Percentiles rank a stretch among this genome's conserved stretches.
Evolutionary conservation across 23 tunicate genomes (phyloP).

Genomic region (Clavelina lepadiformis): DNA sequence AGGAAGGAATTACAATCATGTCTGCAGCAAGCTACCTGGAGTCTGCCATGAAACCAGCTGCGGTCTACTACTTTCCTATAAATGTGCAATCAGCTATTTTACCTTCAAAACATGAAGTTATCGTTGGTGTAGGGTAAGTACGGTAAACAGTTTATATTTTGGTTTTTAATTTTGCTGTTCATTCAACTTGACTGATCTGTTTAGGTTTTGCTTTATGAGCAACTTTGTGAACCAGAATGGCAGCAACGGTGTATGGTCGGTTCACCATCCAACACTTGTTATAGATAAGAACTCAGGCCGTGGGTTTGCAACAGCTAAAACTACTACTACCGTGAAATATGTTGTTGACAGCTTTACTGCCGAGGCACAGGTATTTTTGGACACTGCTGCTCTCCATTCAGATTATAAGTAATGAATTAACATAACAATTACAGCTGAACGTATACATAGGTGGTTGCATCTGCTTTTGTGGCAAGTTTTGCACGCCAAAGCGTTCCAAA

Average conservation of each 20-base stretch:
- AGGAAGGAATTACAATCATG: slow-evolving; percentile 43
- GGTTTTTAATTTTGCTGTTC: not conserved
- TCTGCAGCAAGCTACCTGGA: slow-evolving; percentile 31
- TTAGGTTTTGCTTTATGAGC: slow-evolving; percentile 41
- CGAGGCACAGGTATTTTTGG: slow-evolving; percentile 20
- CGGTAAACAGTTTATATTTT: not conserved
- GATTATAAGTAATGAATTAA: no score
- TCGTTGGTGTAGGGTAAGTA: slow-evolving; percentile 30
- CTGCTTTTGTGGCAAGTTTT: no score
- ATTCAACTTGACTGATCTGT: no score
- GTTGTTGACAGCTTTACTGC: slow-evolving; percentile 26
- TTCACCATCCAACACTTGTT: slow-evolving; percentile 10
- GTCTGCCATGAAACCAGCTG: slow-evolving; percentile 20
- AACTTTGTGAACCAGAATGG: slow-evolving; percentile 35
- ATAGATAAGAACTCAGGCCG: slow-evolving; percentile 30
- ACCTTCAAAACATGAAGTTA: slow-evolving; percentile 13
- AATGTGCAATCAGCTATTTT: slow-evolving; percentile 23
- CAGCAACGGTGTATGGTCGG: slow-evolving; percentile 19
- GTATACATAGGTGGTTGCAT: no score
- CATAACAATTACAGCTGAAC: no score
- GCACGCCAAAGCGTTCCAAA: no score
- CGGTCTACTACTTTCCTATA: slow-evolving; percentile 52
- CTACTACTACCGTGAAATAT: slow-evolving; percentile 18
- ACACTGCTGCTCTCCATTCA: no score
- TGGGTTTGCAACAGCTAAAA: slow-evolving; percentile 8